Percentiles rank a stretch among this genome's conserved stretches.
These are phyloP conservation scores for Amblyjoppa proteus DNA, from an alignment of 2,888 invertebrate species.

Conservation along the genomic window DNA sequence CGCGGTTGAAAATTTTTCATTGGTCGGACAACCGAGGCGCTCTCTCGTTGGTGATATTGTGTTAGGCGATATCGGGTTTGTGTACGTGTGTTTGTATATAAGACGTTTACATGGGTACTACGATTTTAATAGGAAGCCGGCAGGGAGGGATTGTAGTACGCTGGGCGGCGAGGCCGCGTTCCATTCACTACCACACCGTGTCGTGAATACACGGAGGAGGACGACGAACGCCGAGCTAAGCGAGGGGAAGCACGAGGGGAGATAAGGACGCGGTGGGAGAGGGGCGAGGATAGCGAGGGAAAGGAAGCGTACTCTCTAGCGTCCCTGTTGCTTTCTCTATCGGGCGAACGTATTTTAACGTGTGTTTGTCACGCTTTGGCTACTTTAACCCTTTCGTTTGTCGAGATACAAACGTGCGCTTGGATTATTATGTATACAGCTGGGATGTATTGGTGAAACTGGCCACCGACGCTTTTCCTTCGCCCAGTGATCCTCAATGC, in stretches of 20 bases:
- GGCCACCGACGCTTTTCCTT: constrained; percentile 50
- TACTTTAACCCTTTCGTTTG: constrained; percentile 50
- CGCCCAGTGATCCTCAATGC: constrained; percentile 64
- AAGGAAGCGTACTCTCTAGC: constrained; percentile 59
- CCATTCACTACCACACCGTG: constrained; percentile 82
- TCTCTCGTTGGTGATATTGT: constrained; percentile 5
- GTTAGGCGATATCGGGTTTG: background rate
- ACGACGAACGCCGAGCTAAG: constrained; percentile 38
- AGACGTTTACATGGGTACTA: constrained; percentile 29
- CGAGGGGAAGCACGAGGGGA: constrained; percentile 11
- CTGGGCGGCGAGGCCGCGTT: constrained; percentile 81
- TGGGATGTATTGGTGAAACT: constrained; percentile 27
- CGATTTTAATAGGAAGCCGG: constrained; percentile 59
- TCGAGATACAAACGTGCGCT: constrained; percentile 3
- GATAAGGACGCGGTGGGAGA: constrained; percentile 34
- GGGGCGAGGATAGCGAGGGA: constrained; percentile 46
- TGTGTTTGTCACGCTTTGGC: constrained; percentile 18
- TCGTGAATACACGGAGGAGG: constrained; percentile 31
- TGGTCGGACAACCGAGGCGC: constrained; percentile 32
- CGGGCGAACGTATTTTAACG: background rate
- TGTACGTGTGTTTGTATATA: constrained; percentile 22
- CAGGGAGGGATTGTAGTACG: constrained; percentile 77
- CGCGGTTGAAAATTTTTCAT: constrained; percentile 69
- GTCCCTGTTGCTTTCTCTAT: constrained; percentile 52
- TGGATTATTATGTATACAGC: constrained; percentile 37